A percentile compares a stretch with the other conserved stretches of the same genome.
Evolutionary conservation across 1,140 invertebrate genomes (phyloP).

Genomic region (Mizuhopecten yessoensis): DNA sequence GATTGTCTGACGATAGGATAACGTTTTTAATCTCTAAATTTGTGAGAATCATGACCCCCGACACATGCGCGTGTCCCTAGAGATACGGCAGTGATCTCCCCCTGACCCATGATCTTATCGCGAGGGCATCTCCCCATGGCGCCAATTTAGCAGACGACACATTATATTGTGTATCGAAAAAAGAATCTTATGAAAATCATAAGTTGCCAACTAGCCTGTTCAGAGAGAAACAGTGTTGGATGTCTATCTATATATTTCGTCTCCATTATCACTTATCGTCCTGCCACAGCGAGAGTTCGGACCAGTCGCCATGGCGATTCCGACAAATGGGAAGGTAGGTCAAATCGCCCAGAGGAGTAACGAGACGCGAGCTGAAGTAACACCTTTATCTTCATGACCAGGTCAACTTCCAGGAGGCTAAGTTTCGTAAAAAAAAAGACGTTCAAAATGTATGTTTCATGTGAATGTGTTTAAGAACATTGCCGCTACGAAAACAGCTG

Average conservation of each 20-base stretch:
- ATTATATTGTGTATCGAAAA: slow-evolving; percentile 10
- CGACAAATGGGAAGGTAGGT: background rate
- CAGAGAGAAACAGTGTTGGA: background rate
- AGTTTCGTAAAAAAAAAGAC: too few relatives aligned
- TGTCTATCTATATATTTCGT: background rate
- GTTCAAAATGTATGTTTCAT: too few relatives aligned
- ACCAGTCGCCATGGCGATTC: background rate
- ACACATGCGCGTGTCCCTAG: background rate
- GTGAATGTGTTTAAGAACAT: too few relatives aligned
- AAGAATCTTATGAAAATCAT: background rate
- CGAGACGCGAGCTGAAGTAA: background rate
- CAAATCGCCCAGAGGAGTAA: background rate
- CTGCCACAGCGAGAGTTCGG: background rate
- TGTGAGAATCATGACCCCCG: background rate
- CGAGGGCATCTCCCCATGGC: background rate
- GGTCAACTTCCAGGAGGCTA: background rate
- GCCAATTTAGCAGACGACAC: slow-evolving; percentile 21
- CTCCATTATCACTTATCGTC: background rate
- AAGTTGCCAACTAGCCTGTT: background rate
- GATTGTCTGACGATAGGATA: background rate
- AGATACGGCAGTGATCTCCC: background rate
- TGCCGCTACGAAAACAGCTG: too few relatives aligned
- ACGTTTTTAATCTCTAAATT: background rate
- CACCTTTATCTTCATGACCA: background rate
- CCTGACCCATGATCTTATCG: slow-evolving; percentile 19